Percentiles rank a stretch among this genome's conserved stretches.
Evolutionary conservation across 2,797 vertebrate genomes (phyloP).

Genomic region (Acomys russatus): DNA sequence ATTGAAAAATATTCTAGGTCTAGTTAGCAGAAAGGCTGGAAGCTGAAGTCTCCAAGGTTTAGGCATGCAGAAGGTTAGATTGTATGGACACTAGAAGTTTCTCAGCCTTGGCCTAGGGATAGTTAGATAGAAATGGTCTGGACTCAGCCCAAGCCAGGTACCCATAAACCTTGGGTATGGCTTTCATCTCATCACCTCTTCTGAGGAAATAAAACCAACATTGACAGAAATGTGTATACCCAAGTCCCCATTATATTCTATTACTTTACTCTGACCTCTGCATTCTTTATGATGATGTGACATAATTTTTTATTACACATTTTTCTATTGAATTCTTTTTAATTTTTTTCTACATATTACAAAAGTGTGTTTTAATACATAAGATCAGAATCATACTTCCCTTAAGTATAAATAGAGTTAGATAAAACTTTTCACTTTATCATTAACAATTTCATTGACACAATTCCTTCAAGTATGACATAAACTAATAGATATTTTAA

Average conservation of each 20-base stretch:
- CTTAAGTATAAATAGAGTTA: background rate
- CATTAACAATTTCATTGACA: background rate
- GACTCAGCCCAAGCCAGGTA: too few relatives aligned
- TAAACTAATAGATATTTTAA: background rate
- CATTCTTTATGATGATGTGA: background rate
- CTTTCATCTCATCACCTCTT: too few relatives aligned
- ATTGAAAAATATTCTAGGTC: too few relatives aligned
- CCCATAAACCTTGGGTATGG: too few relatives aligned
- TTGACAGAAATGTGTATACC: background rate
- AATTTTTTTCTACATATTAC: background rate
- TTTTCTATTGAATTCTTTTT: background rate
- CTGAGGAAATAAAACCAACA: too few relatives aligned
- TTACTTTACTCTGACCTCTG: background rate
- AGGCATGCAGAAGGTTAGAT: too few relatives aligned
- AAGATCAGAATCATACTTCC: background rate
- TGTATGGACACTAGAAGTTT: too few relatives aligned
- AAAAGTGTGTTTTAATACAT: background rate
- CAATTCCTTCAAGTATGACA: background rate
- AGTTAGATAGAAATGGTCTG: too few relatives aligned
- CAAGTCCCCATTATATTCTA: background rate
- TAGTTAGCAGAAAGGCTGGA: too few relatives aligned
- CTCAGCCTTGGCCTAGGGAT: too few relatives aligned
- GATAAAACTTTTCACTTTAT: background rate
- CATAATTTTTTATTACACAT: background rate
- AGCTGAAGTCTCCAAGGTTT: too few relatives aligned